Evolutionary conservation across 2,888 invertebrate species (phyloP).

Genomic region (Metacarcinus magister): DNA sequence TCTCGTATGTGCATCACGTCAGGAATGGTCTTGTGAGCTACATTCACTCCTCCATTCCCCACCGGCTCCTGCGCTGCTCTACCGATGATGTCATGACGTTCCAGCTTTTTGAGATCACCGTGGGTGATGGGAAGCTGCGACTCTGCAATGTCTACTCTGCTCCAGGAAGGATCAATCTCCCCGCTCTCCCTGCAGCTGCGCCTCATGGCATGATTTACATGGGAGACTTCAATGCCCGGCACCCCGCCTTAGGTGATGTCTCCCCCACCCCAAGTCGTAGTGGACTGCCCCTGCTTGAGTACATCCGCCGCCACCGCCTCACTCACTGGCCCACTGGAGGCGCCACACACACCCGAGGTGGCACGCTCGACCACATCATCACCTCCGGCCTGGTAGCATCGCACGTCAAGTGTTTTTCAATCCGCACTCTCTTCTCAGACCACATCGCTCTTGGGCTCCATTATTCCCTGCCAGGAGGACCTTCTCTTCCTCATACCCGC

Average conservation of each 20-base stretch:
- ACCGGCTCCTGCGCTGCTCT: slow-evolving; percentile 42
- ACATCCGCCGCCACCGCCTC: background rate
- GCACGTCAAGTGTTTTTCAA: background rate
- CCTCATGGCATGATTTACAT: background rate
- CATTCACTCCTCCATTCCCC: slow-evolving; percentile 60
- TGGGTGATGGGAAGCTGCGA: background rate
- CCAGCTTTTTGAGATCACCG: slow-evolving; percentile 12
- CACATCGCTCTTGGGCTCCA: background rate
- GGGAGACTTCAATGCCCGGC: slow-evolving; percentile 9
- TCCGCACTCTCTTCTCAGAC: background rate
- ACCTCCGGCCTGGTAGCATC: slow-evolving; percentile 52
- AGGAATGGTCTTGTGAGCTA: slow-evolving; percentile 36
- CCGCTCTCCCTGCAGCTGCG: background rate
- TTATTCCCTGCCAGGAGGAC: background rate
- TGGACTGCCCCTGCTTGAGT: background rate
- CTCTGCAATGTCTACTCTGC: slow-evolving; percentile 61
- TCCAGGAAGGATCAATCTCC: background rate
- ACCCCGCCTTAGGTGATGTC: slow-evolving; percentile 32
- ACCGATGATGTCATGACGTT: slow-evolving; percentile 37
- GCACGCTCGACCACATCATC: slow-evolving; percentile 61
- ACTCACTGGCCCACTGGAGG: slow-evolving; percentile 19
- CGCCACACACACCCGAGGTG: slow-evolving; percentile 53
- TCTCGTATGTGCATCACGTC: background rate
- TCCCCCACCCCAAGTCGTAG: too few relatives aligned
- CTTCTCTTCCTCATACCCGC: background rate